Evolutionary conservation across 2,888 invertebrate genomes (phyloP).

Genomic region (Celastrina argiolus): DNA sequence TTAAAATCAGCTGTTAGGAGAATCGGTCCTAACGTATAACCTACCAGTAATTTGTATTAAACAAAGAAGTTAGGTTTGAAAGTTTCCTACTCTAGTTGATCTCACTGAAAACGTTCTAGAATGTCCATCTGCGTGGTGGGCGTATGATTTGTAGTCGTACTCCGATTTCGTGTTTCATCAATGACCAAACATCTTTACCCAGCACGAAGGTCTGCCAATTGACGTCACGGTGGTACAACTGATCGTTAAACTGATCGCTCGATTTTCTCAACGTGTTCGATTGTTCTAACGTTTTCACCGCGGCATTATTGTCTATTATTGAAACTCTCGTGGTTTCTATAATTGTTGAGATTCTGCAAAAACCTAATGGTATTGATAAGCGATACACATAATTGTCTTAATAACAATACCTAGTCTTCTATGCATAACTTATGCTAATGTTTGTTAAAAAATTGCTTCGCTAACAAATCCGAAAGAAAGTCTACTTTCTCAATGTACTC

Average conservation of each 20-base stretch:
- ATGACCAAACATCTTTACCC: constrained; percentile 33
- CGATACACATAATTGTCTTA: neutral
- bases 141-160: constrained; percentile 16
- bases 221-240: constrained; percentile 40
- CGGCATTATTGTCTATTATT: constrained; percentile 23
- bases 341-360: constrained; percentile 4
- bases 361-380: neutral
- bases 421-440: neutral
- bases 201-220: constrained; percentile 38
- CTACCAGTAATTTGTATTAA: too few relatives aligned
- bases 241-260: constrained; percentile 33
- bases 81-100: neutral
- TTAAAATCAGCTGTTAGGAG: too few relatives aligned
- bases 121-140: constrained; percentile 1
- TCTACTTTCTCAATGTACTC: neutral
- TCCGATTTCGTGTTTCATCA: constrained; percentile 12
- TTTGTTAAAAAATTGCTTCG: neutral
- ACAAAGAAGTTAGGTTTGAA: too few relatives aligned
- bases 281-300: constrained; percentile 32
- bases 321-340: constrained; percentile 10
- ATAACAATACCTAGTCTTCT: neutral
- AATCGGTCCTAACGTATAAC: too few relatives aligned
- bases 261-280: constrained; percentile 30
- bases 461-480: neutral
- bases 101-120: neutral